A percentile compares a stretch with the other conserved stretches of the same genome.
Evolutionary conservation across 1,140 invertebrate species (phyloP).

Genomic region (Drosophila simulans): DNA sequence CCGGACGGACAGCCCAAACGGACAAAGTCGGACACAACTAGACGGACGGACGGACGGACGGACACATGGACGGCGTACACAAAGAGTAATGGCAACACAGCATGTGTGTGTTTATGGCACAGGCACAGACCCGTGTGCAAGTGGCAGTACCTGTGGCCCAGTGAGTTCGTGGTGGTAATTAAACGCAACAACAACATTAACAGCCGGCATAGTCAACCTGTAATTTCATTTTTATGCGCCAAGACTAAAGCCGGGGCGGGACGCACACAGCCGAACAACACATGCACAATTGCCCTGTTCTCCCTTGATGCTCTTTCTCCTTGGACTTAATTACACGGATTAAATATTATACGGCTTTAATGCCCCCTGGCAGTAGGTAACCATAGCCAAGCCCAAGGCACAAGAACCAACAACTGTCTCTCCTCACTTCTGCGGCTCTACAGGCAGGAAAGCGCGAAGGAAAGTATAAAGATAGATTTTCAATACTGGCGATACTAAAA

Average conservation of each 20-base stretch:
- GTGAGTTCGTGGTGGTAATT: slow-evolving; percentile 60
- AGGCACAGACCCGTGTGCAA: slow-evolving; percentile 1
- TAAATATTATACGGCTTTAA: slow-evolving; percentile 80
- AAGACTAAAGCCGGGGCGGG: slow-evolving; percentile 39
- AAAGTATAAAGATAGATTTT: too few relatives aligned
- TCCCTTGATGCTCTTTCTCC: slow-evolving; percentile 57
- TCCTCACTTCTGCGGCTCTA: not conserved
- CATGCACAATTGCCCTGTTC: slow-evolving; percentile 23
- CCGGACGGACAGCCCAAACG: slow-evolving; percentile 6
- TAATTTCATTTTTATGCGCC: slow-evolving; percentile 62
- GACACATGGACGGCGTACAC: slow-evolving; percentile 20
- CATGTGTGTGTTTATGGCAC: slow-evolving; percentile 11
- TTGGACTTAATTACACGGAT: slow-evolving; percentile 83
- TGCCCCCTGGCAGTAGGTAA: slow-evolving; percentile 55
- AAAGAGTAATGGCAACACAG: slow-evolving; percentile 35
- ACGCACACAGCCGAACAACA: slow-evolving; percentile 24
- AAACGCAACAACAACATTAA: slow-evolving; percentile 62
- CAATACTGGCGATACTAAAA: too few relatives aligned
- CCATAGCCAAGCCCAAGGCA: slow-evolving; percentile 49
- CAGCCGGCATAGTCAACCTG: slow-evolving; percentile 59
- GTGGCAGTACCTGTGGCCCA: slow-evolving; percentile 24
- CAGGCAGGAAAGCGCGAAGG: not conserved
- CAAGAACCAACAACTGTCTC: slow-evolving; percentile 35
- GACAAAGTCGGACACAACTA: slow-evolving; percentile 5
- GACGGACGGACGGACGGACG: slow-evolving; percentile 5